phyloP scores from a whole-genome alignment of 2,888 invertebrate genomes.

The Balanococcus diminutus region DNA sequence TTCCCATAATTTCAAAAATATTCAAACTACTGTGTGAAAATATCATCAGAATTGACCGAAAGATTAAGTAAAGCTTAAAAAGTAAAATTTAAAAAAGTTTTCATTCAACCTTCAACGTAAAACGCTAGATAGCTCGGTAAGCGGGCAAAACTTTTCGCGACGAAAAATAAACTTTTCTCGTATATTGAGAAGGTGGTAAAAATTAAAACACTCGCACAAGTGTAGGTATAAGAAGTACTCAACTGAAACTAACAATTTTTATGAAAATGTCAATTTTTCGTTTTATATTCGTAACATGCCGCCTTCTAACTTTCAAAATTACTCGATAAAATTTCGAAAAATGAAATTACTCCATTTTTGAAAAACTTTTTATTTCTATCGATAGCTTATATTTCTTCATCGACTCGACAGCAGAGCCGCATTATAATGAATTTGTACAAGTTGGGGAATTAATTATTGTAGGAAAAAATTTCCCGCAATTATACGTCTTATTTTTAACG shows the following conservation, averaged over 20 bases:
- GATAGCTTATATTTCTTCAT: conserved; percentile 3
- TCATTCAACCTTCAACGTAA: neutral
- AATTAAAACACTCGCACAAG: neutral
- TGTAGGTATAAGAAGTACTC: neutral
- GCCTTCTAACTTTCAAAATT: neutral
- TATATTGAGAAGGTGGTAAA: neutral
- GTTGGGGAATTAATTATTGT: neutral
- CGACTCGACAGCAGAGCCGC: neutral
- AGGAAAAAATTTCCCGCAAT: neutral
- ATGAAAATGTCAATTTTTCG: neutral
- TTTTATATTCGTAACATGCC: neutral
- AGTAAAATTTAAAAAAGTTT: neutral
- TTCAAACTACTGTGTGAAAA: neutral
- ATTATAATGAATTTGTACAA: neutral
- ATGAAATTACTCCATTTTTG: neutral
- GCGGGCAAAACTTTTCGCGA: neutral
- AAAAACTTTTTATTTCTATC: neutral
- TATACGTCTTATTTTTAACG: neutral
- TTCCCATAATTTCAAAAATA: neutral
- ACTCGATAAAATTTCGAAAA: neutral
- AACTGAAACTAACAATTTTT: neutral
- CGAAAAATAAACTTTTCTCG: neutral
- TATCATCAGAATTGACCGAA: neutral
- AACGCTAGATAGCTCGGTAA: neutral
- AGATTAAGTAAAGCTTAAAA: neutral